Evolutionary conservation across 2,888 invertebrate genomes (phyloP).

Genomic region (Caenorhabditis becei): DNA sequence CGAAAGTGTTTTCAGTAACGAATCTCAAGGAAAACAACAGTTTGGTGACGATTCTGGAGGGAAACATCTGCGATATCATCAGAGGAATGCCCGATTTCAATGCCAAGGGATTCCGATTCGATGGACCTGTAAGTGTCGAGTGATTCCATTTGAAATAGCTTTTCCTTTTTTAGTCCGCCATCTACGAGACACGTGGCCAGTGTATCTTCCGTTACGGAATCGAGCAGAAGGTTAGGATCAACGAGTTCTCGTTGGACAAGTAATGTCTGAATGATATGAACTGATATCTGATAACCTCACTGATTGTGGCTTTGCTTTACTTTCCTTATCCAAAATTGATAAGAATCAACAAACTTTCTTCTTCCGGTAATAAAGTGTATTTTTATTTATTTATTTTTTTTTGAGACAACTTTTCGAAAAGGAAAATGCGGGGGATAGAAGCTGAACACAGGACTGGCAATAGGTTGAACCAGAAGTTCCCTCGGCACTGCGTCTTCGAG

Average conservation of each 20-base stretch:
- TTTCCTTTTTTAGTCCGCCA: slow-evolving; percentile 66
- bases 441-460: no score
- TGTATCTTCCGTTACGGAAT: slow-evolving; percentile 83
- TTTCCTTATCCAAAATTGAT: slow-evolving; percentile 8
- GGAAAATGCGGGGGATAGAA: no score
- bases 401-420: neutral
- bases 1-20: slow-evolving; percentile 78
- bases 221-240: slow-evolving; percentile 82
- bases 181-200: slow-evolving; percentile 80
- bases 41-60: slow-evolving; percentile 82
- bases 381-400: neutral
- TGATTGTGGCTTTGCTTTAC: slow-evolving; percentile 26
- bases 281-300: neutral
- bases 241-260: slow-evolving; percentile 69
- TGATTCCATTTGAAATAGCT: neutral
- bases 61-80: slow-evolving; percentile 81
- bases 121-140: slow-evolving; percentile 58
- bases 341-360: neutral
- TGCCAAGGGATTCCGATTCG: slow-evolving; percentile 72
- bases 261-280: neutral
- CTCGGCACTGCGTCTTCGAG: no score
- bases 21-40: slow-evolving; percentile 82
- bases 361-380: slow-evolving; percentile 29
- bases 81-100: slow-evolving; percentile 67
- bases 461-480: no score